A percentile compares a stretch with the other conserved stretches of the same genome.
Evolutionary conservation across 2,797 vertebrate species (phyloP).

Genomic region (Betta splendens): DNA sequence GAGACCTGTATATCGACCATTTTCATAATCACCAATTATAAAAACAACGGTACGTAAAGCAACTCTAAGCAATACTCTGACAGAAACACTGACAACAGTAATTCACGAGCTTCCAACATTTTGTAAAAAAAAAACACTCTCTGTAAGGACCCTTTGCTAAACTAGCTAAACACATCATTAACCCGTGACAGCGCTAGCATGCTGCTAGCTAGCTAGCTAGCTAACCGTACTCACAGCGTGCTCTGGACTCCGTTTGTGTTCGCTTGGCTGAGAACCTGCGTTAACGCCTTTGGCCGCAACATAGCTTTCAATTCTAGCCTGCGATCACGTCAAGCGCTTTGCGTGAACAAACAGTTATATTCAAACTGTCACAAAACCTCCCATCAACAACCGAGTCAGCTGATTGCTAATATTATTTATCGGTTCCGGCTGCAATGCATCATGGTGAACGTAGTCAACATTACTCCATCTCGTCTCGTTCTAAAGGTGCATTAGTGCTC

Average conservation of each 20-base stretch:
- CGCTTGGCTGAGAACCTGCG: slow-evolving; percentile 96
- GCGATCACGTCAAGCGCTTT: not conserved
- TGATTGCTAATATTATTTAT: slow-evolving; percentile 41
- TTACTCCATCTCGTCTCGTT: no score
- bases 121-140: no score
- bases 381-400: slow-evolving; percentile 42
- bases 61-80: no score
- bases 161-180: no score
- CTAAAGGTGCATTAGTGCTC: no score
- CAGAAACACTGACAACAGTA: no score
- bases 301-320: slow-evolving; percentile 64
- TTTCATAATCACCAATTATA: no score
- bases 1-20: no score
- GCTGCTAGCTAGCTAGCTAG: slow-evolving; percentile 6
- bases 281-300: slow-evolving; percentile 95
- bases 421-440: slow-evolving; percentile 50
- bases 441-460: slow-evolving; percentile 41
- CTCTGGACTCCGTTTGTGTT: slow-evolving; percentile 97
- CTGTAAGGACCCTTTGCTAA: no score
- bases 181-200: not conserved
- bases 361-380: not conserved
- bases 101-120: no score
- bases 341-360: not conserved
- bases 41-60: no score
- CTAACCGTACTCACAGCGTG: slow-evolving; percentile 89